Conservation (phyloP, 1,140 invertebrate species). For the Melipona quadrifasciata region DNA sequence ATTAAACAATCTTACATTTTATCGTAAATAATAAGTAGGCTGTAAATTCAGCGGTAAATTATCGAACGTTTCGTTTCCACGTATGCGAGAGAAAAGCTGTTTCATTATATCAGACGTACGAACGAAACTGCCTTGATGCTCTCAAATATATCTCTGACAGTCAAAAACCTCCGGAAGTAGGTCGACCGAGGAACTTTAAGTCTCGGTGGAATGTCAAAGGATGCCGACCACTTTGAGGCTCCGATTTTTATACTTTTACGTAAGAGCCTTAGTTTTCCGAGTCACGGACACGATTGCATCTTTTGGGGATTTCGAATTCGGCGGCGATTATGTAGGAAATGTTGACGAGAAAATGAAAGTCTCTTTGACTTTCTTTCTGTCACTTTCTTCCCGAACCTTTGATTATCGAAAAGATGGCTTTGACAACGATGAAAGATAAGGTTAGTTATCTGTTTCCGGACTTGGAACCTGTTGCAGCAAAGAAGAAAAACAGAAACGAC, state of each 20-base stretch:
- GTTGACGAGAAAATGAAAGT: constrained; percentile 54
- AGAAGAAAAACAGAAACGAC: background rate
- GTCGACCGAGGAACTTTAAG: background rate
- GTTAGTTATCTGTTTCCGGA: constrained; percentile 35
- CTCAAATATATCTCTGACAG: background rate
- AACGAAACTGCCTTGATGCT: background rate
- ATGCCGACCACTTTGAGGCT: constrained; percentile 34
- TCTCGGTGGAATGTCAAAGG: constrained; percentile 39
- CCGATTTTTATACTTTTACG: constrained; percentile 29
- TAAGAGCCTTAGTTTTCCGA: background rate
- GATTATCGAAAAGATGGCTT: constrained; percentile 42
- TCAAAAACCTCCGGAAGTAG: constrained; percentile 47
- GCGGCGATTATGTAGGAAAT: constrained; percentile 35
- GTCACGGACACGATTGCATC: constrained; percentile 11
- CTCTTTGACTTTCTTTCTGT: constrained; percentile 20
- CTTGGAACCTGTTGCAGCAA: background rate
- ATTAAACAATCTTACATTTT: too few relatives aligned
- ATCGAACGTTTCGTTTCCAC: background rate
- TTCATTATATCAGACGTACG: background rate
- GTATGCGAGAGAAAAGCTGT: background rate
- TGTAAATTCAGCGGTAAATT: too few relatives aligned
- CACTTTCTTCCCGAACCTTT: constrained; percentile 27
- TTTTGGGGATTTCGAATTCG: background rate
- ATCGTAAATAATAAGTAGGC: too few relatives aligned
- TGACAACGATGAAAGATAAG: background rate